A percentile compares a stretch with the other conserved stretches of the same genome.
Evolutionary conservation across 1,140 invertebrate genomes (phyloP).

Genomic region (Dendroctonus ponderosae): DNA sequence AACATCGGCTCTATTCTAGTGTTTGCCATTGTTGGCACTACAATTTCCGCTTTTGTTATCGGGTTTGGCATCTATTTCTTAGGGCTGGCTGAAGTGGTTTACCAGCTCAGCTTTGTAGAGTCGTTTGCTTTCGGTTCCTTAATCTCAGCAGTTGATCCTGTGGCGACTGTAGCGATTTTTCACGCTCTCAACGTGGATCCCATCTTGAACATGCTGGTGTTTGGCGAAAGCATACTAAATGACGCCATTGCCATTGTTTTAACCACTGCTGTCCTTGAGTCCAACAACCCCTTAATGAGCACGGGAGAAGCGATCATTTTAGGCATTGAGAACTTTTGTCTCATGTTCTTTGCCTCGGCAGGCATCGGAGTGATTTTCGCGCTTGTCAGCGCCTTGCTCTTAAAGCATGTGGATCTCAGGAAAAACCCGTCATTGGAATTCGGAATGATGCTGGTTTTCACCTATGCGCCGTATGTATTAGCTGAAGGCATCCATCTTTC

Average conservation of each 20-base stretch:
- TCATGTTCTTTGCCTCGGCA: conserved; percentile 98
- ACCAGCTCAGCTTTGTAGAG: conserved; percentile 89
- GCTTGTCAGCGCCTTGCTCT: conserved; percentile 85
- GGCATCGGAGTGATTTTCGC: conserved; percentile 96
- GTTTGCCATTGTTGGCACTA: conserved; percentile 95
- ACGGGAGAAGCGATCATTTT: conserved; percentile 83
- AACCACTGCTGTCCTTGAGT: conserved; percentile 83
- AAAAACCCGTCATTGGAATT: conserved; percentile 98
- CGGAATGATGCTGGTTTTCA: conserved; percentile 97
- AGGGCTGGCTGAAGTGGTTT: conserved; percentile 86
- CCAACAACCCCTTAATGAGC: conserved; percentile 69
- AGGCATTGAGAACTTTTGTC: conserved; percentile 87
- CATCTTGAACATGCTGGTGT: conserved; percentile 97
- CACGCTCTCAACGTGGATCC: conserved; percentile 94
- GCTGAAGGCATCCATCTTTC: conserved; percentile 96
- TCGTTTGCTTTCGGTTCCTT: conserved; percentile 98
- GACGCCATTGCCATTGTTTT: conserved; percentile 98
- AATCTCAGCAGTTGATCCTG: conserved; percentile 98
- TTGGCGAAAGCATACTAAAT: conserved; percentile 97
- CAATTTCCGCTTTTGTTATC: conserved; percentile 91
- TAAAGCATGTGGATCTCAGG: conserved; percentile 94
- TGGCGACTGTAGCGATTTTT: conserved; percentile 97
- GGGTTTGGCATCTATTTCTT: conserved; percentile 93
- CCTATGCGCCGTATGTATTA: conserved; percentile 96
- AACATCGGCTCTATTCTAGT: conserved; percentile 93